Conservation (phyloP, 2,888 invertebrate species). For the Tineola bisselliella region DNA sequence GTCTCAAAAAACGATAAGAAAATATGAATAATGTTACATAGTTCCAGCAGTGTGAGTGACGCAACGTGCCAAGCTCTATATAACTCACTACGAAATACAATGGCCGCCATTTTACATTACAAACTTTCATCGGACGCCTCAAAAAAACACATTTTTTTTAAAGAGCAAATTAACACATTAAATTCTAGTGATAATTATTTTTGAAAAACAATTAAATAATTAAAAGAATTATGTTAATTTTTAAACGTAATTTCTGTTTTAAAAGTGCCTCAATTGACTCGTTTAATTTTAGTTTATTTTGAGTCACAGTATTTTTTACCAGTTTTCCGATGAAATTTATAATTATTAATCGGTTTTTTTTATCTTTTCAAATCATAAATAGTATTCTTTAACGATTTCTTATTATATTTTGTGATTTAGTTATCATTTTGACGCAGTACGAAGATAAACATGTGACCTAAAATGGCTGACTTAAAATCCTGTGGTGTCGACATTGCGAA, state of each 20-base stretch:
- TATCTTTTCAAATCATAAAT: no score
- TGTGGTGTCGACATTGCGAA: slow-evolving; percentile 24
- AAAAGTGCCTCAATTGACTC: slow-evolving; percentile 24
- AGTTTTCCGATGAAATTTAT: no score
- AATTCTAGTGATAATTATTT: no score
- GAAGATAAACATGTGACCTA: slow-evolving; percentile 57
- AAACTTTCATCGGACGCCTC: not conserved
- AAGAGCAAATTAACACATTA: no score
- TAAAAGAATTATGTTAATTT: slow-evolving; percentile 17
- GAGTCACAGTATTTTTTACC: not conserved
- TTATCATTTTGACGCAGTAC: slow-evolving; percentile 25
- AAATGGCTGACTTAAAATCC: slow-evolving; percentile 46
- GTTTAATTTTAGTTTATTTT: slow-evolving; percentile 17
- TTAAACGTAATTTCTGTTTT: slow-evolving; percentile 8
- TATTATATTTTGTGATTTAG: not conserved
- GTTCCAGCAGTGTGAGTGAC: slow-evolving; percentile 48
- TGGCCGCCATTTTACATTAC: slow-evolving; percentile 46
- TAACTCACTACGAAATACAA: slow-evolving; percentile 39
- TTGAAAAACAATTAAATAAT: no score
- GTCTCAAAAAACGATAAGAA: slow-evolving; percentile 35
- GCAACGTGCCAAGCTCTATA: slow-evolving; percentile 57
- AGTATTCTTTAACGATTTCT: no score
- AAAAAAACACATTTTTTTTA: not conserved
- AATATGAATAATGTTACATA: slow-evolving; percentile 34
- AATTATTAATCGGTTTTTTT: no score